Percentiles rank a stretch among this genome's conserved stretches.
These are phyloP conservation scores for Tetragonisca angustula DNA, from an alignment of 2,888 invertebrate species.

Conservation along the genomic window DNA sequence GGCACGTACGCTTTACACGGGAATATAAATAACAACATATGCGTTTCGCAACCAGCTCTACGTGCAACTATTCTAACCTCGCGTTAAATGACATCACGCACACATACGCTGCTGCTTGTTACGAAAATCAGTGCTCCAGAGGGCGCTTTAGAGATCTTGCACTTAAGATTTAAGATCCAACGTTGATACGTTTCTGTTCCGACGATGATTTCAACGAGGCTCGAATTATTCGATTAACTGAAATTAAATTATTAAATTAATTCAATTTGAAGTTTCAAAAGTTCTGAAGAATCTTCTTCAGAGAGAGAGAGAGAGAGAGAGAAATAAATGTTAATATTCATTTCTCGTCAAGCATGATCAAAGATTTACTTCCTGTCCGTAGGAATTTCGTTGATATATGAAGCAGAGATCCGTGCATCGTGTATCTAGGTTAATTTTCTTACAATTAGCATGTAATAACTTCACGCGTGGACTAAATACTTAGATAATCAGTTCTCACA, in stretches of 20 bases:
- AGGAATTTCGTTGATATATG: background rate
- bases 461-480: background rate
- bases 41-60: constrained; percentile 34
- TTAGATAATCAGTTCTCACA: constrained; percentile 24
- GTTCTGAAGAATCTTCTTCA: too few relatives aligned
- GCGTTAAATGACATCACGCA: constrained; percentile 43
- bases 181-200: background rate
- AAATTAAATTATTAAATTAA: background rate
- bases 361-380: background rate
- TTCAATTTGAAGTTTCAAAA: background rate
- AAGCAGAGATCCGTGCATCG: background rate
- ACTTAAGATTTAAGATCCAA: background rate
- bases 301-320: too few relatives aligned
- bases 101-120: constrained; percentile 1
- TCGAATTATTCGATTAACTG: background rate
- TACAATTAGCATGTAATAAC: constrained; percentile 36
- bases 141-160: background rate
- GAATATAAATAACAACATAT: constrained; percentile 55
- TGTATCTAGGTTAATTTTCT: constrained; percentile 20
- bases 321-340: too few relatives aligned
- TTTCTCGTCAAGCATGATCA: too few relatives aligned
- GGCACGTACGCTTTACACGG: constrained; percentile 43
- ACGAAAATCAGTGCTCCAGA: constrained; percentile 25
- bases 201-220: background rate
- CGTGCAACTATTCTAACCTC: constrained; percentile 39